These are phyloP conservation scores for Nasonia vitripennis DNA, from an alignment of 1,140 invertebrate species.

Conservation along the genomic window DNA sequence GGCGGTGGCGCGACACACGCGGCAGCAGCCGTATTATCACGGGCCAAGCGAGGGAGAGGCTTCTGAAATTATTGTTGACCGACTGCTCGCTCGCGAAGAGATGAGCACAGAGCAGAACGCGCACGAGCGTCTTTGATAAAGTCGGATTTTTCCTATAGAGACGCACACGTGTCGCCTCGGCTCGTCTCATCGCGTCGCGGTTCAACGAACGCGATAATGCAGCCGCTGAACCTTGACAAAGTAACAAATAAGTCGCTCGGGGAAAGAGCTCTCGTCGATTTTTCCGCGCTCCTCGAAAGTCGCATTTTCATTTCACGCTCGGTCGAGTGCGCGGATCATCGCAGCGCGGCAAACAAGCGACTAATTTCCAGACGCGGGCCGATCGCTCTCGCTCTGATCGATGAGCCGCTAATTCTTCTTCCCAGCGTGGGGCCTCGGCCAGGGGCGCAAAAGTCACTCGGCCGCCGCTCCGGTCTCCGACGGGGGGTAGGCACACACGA, in stretches of 20 bases:
- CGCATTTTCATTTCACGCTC: constrained; percentile 20
- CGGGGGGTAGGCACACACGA: neutral
- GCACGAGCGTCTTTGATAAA: constrained; percentile 31
- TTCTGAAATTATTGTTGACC: constrained; percentile 34
- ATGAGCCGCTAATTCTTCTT: constrained; percentile 34
- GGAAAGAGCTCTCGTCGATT: neutral
- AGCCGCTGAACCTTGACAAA: constrained; percentile 22
- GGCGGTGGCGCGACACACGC: neutral
- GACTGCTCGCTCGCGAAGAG: neutral
- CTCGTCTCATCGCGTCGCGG: neutral
- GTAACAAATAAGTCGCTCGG: constrained; percentile 25
- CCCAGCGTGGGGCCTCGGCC: constrained; percentile 3
- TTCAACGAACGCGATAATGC: constrained; percentile 46
- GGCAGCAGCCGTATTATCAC: neutral
- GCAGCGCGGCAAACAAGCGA: constrained; percentile 2
- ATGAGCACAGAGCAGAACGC: constrained; percentile 14
- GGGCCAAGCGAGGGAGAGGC: neutral
- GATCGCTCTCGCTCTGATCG: neutral
- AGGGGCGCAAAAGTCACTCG: constrained; percentile 6
- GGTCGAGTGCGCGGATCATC: neutral
- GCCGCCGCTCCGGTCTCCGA: neutral
- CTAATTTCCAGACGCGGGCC: neutral
- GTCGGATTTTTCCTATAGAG: constrained; percentile 24
- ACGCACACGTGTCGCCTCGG: neutral
- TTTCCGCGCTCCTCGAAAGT: neutral